phyloP scores from a whole-genome alignment of 2,888 invertebrate species.

The Cheilosia soror region DNA sequence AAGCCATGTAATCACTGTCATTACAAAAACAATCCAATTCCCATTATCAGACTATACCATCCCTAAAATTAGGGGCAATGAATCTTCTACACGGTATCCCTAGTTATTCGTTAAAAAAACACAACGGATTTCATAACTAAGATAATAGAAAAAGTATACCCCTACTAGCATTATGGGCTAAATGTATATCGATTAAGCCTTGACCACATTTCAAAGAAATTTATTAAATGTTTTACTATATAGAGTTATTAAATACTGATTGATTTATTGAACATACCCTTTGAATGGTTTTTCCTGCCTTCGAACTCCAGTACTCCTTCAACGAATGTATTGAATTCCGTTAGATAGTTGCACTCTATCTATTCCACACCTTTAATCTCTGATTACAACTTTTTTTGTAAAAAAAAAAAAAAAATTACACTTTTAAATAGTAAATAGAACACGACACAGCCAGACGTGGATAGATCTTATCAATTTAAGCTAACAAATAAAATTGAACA shows the following conservation, averaged over 20 bases:
- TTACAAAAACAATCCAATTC: conserved; percentile 13
- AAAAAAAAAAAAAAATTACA: not conserved
- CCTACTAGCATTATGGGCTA: too few species aligned
- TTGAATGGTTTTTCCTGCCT: not conserved
- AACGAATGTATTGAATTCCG: not conserved
- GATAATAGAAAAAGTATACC: not conserved
- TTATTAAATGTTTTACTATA: not conserved
- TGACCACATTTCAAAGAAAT: conserved; percentile 46
- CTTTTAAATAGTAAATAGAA: conserved; percentile 6
- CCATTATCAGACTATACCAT: conserved; percentile 23
- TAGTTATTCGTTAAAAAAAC: not conserved
- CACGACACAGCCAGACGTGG: conserved; percentile 5
- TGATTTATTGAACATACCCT: conserved; percentile 47
- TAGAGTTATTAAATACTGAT: not conserved
- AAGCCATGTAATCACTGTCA: conserved; percentile 14
- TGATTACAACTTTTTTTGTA: conserved; percentile 21
- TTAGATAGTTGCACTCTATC: not conserved
- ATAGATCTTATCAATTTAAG: conserved; percentile 36
- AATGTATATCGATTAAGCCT: conserved; percentile 30
- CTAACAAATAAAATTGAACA: not conserved
- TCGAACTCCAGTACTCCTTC: not conserved
- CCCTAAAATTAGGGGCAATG: not conserved
- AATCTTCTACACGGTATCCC: conserved; percentile 2
- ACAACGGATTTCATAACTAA: not conserved
- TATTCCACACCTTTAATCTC: conserved; percentile 4